Evolutionary conservation across 2,113 vertebrate species (phyloP).

Genomic region (Isichthys henryi): DNA sequence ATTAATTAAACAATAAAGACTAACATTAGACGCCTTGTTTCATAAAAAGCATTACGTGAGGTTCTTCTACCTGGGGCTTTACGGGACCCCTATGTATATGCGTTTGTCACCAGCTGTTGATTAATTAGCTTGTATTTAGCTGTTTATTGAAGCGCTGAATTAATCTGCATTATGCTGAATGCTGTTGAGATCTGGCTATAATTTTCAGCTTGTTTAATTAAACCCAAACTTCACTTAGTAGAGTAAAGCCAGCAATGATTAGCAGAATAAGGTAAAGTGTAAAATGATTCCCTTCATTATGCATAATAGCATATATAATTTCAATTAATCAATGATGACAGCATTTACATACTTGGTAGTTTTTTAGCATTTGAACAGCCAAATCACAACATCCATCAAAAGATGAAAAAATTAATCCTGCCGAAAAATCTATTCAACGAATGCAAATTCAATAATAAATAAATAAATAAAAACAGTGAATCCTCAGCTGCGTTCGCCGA

Average conservation of each 20-base stretch:
- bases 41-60: not conserved
- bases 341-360: not conserved
- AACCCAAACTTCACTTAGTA: not conserved
- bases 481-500: not conserved
- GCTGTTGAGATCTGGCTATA: not conserved
- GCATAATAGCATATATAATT: constrained; percentile 3
- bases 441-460: not conserved
- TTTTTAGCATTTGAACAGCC: not conserved
- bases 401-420: not conserved
- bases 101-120: not conserved
- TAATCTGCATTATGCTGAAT: not conserved
- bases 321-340: constrained; percentile 1
- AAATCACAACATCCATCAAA: not conserved
- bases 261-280: not conserved
- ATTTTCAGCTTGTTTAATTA: not conserved
- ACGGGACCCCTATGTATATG: not conserved
- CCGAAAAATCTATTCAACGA: not conserved
- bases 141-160: not conserved
- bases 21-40: not conserved
- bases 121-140: not conserved
- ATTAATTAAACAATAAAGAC: not conserved
- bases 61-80: not conserved
- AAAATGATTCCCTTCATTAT: not conserved
- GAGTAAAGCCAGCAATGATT: constrained; percentile 1
- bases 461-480: not conserved